Conservation (phyloP, 2,113 vertebrate species). For the Fulica atra region DNA sequence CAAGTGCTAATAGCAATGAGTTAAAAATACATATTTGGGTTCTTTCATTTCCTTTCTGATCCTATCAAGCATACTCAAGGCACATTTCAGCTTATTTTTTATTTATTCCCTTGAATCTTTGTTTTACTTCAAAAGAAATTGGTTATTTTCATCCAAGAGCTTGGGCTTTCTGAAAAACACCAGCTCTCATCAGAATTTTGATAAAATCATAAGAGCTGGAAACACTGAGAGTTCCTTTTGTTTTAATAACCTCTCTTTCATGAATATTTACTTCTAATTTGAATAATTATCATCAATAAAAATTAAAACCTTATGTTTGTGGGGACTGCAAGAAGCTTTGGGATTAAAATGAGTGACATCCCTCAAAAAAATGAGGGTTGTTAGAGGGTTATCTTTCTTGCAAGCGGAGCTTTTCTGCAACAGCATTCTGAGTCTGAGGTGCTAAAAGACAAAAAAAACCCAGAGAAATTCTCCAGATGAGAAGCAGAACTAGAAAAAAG, state of each 20-base stretch:
- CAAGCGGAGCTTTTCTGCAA: background rate
- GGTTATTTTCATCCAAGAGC: background rate
- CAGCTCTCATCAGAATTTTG: background rate
- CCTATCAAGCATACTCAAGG: background rate
- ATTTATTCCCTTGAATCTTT: constrained; percentile 26
- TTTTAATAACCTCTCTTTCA: constrained; percentile 37
- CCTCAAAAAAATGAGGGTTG: background rate
- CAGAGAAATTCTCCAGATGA: background rate
- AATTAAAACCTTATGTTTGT: constrained; percentile 15
- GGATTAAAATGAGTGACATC: constrained; percentile 62
- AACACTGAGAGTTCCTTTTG: background rate
- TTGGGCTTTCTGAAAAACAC: constrained; percentile 24
- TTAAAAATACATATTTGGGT: background rate
- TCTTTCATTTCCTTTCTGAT: constrained; percentile 27
- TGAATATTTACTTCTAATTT: constrained; percentile 45
- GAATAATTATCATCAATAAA: constrained; percentile 38
- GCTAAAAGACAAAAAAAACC: background rate
- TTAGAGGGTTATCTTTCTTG: background rate
- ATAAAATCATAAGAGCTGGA: constrained; percentile 12
- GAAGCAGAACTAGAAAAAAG: background rate
- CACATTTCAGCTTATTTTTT: constrained; percentile 37
- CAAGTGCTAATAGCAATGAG: background rate
- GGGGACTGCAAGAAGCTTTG: background rate
- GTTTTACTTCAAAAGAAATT: constrained; percentile 23
- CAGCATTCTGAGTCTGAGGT: background rate